phyloP scores from a whole-genome alignment of 2,888 invertebrate genomes.

The Linhomoeus sp. region DNA sequence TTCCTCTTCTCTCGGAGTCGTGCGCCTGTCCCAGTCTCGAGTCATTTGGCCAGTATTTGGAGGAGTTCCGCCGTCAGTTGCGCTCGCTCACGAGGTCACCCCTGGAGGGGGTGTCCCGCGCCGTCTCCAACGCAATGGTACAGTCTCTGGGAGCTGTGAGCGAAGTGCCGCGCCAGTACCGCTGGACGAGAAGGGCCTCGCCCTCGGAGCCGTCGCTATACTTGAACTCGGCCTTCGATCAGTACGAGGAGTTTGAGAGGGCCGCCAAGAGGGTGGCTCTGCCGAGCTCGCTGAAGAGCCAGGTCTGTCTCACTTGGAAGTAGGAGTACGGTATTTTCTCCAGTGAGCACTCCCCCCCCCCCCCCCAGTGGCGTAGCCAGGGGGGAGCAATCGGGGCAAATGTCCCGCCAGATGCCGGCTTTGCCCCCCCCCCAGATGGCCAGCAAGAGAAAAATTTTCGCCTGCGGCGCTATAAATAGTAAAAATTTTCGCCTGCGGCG shows the following conservation, averaged over 20 bases:
- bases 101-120: background rate
- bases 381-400: no score
- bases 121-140: background rate
- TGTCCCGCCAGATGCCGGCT: no score
- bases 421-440: no score
- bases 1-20: no score
- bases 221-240: conserved; percentile 37
- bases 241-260: conserved; percentile 28
- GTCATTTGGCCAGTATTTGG: conserved; percentile 14
- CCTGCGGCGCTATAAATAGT: no score
- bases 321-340: no score
- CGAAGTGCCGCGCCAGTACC: conserved; percentile 72
- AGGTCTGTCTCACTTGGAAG: conserved; percentile 7
- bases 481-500: no score
- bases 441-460: no score
- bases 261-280: background rate
- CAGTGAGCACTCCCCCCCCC: no score
- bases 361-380: no score
- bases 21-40: no score
- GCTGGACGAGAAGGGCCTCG: background rate
- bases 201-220: background rate
- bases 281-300: no score
- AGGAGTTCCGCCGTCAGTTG: conserved; percentile 5
- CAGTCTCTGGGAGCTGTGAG: conserved; percentile 39
- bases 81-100: background rate